phyloP scores from a whole-genome alignment of 2,797 vertebrate genomes.

The Anguilla megastoma region DNA sequence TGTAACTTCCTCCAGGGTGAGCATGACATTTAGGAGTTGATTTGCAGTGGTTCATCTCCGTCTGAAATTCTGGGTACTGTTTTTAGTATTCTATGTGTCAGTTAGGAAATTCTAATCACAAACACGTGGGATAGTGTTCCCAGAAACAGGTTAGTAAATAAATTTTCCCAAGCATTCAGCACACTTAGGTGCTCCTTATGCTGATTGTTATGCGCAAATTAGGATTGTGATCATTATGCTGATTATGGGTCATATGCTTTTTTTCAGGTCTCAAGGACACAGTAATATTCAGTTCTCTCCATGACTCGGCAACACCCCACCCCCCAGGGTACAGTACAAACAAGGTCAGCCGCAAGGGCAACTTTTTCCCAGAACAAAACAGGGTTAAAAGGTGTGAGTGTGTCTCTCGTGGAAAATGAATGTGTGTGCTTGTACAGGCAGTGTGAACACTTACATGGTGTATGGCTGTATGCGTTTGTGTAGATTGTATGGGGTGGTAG shows the following conservation, averaged over 20 bases:
- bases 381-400: background rate
- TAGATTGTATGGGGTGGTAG: no score
- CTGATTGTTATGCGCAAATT: background rate
- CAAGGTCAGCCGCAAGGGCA: conserved; percentile 76
- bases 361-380: background rate
- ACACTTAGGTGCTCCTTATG: background rate
- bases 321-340: conserved; percentile 87
- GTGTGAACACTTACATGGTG: background rate
- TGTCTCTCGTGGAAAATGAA: background rate
- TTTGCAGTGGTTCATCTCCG: background rate
- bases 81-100: background rate
- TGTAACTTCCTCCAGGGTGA: background rate
- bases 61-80: background rate
- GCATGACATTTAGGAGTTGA: background rate
- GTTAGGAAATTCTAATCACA: background rate
- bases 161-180: background rate
- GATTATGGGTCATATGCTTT: background rate
- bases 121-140: no score
- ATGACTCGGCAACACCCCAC: conserved; percentile 75
- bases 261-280: conserved; percentile 82
- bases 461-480: background rate
- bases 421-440: no score
- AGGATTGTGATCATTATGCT: background rate
- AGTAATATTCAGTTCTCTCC: conserved; percentile 85
- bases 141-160: background rate